phyloP scores from a whole-genome alignment of 2,888 invertebrate genomes.

The Agrypnus murinus region DNA sequence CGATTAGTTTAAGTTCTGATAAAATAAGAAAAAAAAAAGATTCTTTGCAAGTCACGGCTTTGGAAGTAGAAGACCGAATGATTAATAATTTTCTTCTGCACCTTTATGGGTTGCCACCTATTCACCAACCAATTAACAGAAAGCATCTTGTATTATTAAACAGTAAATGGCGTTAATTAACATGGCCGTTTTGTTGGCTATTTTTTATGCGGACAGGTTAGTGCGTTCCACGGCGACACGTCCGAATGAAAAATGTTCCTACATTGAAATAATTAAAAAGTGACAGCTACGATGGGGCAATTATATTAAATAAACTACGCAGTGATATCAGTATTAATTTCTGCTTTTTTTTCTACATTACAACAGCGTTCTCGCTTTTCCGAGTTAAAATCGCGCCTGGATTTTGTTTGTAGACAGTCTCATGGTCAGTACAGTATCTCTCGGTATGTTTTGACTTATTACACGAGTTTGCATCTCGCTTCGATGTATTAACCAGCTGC shows the following conservation, averaged over 20 bases:
- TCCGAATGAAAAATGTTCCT: conserved; percentile 25
- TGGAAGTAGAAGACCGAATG: background rate
- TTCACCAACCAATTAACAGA: conserved; percentile 24
- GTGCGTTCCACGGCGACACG: conserved; percentile 10
- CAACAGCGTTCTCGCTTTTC: background rate
- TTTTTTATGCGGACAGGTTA: conserved; percentile 30
- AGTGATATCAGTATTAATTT: conserved; percentile 27
- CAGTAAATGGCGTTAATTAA: conserved; percentile 38
- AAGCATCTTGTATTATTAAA: conserved; percentile 35
- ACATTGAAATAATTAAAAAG: conserved; percentile 39
- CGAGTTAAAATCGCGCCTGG: background rate
- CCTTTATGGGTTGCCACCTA: conserved; percentile 18
- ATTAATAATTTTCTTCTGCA: conserved; percentile 24
- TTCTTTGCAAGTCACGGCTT: conserved; percentile 1
- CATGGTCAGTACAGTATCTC: conserved; percentile 62
- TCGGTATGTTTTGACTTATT: conserved; percentile 62
- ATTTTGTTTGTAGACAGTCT: conserved; percentile 57
- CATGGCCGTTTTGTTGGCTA: conserved; percentile 22
- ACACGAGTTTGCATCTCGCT: conserved; percentile 57
- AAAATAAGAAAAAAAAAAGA: conserved; percentile 9
- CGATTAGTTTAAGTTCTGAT: conserved; percentile 13
- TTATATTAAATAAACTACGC: conserved; percentile 15
- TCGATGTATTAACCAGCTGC: conserved; percentile 53
- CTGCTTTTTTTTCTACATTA: background rate
- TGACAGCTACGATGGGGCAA: conserved; percentile 24